phyloP scores from a whole-genome alignment of 1,140 invertebrate species.

The Trinorchestia longiramus region DNA sequence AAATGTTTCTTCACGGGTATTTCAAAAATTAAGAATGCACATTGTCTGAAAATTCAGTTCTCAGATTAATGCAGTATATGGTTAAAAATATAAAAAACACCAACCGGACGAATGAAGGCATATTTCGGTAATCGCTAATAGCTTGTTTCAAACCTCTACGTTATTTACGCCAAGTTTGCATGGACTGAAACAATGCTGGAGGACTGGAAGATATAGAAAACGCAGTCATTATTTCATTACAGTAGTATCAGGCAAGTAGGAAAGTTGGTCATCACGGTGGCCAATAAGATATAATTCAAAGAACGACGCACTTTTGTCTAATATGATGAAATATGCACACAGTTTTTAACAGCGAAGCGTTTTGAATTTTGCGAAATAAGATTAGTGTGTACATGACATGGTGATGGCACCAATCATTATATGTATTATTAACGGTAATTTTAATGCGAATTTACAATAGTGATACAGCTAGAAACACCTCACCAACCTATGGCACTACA shows the following conservation, averaged over 20 bases:
- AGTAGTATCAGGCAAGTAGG: neutral
- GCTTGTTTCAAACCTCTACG: neutral
- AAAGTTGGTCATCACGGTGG: neutral
- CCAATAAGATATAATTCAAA: neutral
- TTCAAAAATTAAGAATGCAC: neutral
- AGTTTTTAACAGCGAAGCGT: neutral
- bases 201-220: no score
- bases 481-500: neutral
- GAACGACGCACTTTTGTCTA: neutral
- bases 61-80: neutral
- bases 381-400: neutral
- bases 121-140: neutral
- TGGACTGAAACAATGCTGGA: neutral
- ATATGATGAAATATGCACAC: neutral
- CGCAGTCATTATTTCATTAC: neutral
- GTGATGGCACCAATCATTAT: neutral
- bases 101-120: neutral
- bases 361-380: neutral
- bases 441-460: constrained; percentile 21
- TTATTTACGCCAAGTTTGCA: neutral
- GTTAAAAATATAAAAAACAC: neutral
- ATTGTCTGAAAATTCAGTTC: neutral
- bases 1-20: no score
- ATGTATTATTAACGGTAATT: constrained; percentile 23
- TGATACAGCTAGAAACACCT: constrained; percentile 17